Evolutionary conservation across 2,797 vertebrate genomes (phyloP), one percentile per base, ranked within the genome.

Genomic region (Pseudotriccus pelzelni): DNA sequence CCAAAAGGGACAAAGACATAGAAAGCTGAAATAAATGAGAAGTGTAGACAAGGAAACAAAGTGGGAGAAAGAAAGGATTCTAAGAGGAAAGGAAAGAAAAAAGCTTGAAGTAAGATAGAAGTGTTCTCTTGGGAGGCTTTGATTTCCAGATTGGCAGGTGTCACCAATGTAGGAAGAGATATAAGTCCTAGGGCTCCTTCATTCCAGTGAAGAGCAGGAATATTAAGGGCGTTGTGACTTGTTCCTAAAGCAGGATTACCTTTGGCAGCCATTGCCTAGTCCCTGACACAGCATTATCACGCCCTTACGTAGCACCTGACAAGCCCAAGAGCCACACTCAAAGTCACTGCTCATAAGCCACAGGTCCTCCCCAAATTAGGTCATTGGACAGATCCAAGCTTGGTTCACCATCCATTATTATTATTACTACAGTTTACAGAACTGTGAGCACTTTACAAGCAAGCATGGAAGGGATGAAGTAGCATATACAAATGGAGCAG

Each of bases 151-250:
- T 36, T 52, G 20, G 16, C 24, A 59, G 12, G 28, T 36, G 6
- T 73, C 49, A 73, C 37, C 46, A 64, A 0, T 15, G 13, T 49
- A 76, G 76, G 32, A 75, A 39, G 28, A 67, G 20, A 30, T 34
- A 49, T 13, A 73, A 1, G 20, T 52, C 17, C 14, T 60, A 46
- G 3, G 7, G 27, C 30, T 83, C 55, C 47, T 72, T 62, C 3
- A 1, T 56, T 83, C 4, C 41, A 21, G 41, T 0, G 0, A 19
- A 55, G 36, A 63, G 25, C 1, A 1, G 56, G 44, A 83, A 41
- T 25, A 46, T 24, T 46, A 58, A 47, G 30, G 39, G 12, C 37
- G 39, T 0, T 1, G 0, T 17, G 39, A 34, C 22, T 64, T 34
- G 4, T 16, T 76, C 36, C 39, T 78, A 28, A 72, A 1, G 30